Evolutionary conservation across 2,888 invertebrate genomes (phyloP).

Genomic region (Hololepta plana): DNA sequence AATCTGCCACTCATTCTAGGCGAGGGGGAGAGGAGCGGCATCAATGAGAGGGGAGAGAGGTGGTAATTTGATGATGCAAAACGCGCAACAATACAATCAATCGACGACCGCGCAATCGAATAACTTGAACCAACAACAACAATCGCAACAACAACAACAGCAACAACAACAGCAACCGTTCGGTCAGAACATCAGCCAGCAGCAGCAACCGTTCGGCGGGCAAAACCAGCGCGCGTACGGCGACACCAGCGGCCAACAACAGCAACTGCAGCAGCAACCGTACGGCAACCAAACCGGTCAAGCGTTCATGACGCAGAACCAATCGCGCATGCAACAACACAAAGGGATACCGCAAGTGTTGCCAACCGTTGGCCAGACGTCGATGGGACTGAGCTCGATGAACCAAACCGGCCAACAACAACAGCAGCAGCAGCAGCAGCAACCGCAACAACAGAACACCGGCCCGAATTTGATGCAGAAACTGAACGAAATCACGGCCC

Average conservation of each 20-base stretch:
- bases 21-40: constrained; percentile 44
- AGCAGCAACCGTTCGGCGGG: constrained; percentile 16
- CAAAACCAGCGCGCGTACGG: constrained; percentile 13
- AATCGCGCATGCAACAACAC: constrained; percentile 13
- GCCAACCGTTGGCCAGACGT: constrained; percentile 26
- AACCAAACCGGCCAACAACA: constrained; percentile 26
- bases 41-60: constrained; percentile 33
- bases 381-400: too few species aligned
- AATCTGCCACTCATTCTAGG: constrained; percentile 22
- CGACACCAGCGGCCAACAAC: constrained; percentile 6
- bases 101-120: constrained; percentile 13
- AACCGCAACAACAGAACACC: constrained; percentile 26
- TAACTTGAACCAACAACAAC: constrained; percentile 19
- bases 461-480: constrained; percentile 75
- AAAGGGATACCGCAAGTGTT: constrained; percentile 35
- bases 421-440: constrained; percentile 25
- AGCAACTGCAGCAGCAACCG: constrained; percentile 5
- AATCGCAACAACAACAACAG: constrained; percentile 13
- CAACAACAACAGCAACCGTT: constrained; percentile 3
- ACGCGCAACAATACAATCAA: too few species aligned
- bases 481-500: constrained; percentile 73
- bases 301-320: constrained; percentile 16
- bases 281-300: constrained; percentile 10
- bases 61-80: constrained; percentile 23
- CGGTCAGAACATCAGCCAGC: background rate